Evolutionary conservation across 2,888 invertebrate genomes (phyloP), one percentile per base, ranked within the genome.

Genomic region (Philopedon plagiatum): DNA sequence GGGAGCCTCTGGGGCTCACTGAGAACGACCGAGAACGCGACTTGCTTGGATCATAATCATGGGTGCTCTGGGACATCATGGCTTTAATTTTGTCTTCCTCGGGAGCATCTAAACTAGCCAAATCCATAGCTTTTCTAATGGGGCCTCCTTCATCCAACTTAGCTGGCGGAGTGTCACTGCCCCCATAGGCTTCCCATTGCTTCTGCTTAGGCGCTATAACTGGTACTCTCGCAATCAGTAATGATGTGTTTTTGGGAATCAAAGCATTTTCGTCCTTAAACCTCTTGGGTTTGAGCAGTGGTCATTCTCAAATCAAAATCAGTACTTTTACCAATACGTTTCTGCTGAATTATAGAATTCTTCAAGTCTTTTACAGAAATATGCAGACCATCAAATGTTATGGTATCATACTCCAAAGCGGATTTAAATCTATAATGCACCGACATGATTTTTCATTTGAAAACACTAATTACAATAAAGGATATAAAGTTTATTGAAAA

Each of bases 351-450:
- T 79, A 99, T 98, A 64, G 95, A 92, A 81, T 96, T 94, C 87
- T 99, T 99, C 76, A 99, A 88, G 85, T 99, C 99, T 54, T 92
- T 93, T 78, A 98, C 94, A 49, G 97, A 96, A 83, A 99, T 98
- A 85, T 97, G 95, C 71, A 99, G 89, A 71, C 98, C 99, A 90
- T 98, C 98, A 85, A 98, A 98, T 39, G 96, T 96, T 75, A 99
- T 93, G 7, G 98, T 98, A 85, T 98, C 97, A 87, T 94, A 97
- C 85, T 98, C 96, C 83, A 96, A 89, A 74, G 96, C 94, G 83
- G 97, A 97, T 88, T 98, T 98, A 85, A 99, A 99, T 87, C 99
- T 99, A 87, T 98, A 99, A 87, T 99, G 98, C 78, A 99, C 96
- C 82, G 97, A 98, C 93, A 97, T 97, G 56, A 44, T 56, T 61